Percentiles rank a stretch among this genome's conserved stretches.
These are phyloP conservation scores for Abscondita cerata DNA, from an alignment of 2,888 invertebrate genomes.

Conservation along the genomic window DNA sequence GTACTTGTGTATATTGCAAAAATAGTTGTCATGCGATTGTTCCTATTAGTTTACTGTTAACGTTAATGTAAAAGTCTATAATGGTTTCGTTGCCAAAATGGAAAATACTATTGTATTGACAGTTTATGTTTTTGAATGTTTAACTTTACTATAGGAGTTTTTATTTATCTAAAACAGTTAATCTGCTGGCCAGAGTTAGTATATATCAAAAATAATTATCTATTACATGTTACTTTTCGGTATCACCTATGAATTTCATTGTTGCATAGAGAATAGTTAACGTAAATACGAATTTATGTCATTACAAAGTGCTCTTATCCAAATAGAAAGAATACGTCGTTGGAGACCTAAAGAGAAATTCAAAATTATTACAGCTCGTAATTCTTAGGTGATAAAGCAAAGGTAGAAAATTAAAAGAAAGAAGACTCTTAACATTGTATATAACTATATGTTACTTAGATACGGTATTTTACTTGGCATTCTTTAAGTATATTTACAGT, in stretches of 20 bases:
- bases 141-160: background rate
- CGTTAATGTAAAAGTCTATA: background rate
- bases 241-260: slow-evolving; percentile 7
- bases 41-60: slow-evolving; percentile 10
- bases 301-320: no score
- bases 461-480: slow-evolving; percentile 33
- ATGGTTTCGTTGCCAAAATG: background rate
- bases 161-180: background rate
- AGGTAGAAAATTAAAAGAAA: background rate
- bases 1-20: background rate
- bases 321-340: background rate
- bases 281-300: background rate
- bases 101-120: background rate
- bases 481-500: slow-evolving; percentile 5
- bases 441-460: slow-evolving; percentile 4
- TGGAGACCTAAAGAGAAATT: background rate
- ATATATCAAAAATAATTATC: background rate
- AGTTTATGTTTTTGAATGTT: background rate
- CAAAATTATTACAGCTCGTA: background rate
- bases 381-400: slow-evolving; percentile 9
- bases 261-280: background rate
- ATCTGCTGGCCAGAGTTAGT: slow-evolving; percentile 9
- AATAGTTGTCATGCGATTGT: slow-evolving; percentile 1
- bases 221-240: background rate
- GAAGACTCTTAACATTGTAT: slow-evolving; percentile 4